phyloP scores from a whole-genome alignment of 1,140 invertebrate species.

The Tetraneura akinire region DNA sequence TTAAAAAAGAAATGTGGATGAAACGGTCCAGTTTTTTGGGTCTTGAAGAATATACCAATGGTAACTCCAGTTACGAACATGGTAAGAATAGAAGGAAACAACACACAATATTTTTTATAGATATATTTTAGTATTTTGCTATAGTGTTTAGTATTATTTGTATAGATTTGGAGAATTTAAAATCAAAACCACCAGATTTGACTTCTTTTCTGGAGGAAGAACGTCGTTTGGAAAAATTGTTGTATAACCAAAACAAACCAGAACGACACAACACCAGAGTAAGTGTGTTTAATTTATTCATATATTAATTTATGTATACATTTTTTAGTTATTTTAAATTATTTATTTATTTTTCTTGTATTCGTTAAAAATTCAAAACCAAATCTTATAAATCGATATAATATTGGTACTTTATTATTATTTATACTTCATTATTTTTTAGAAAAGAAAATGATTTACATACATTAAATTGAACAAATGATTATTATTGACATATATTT shows the following conservation, averaged over 20 bases:
- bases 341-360: too few relatives aligned
- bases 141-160: not conserved
- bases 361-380: too few relatives aligned
- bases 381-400: too few relatives aligned
- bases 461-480: too few relatives aligned
- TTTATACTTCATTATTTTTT: too few relatives aligned
- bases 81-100: too few relatives aligned
- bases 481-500: too few relatives aligned
- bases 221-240: conserved; percentile 71
- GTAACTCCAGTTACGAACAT: conserved; percentile 67
- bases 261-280: conserved; percentile 28
- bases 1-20: conserved; percentile 81
- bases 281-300: too few relatives aligned
- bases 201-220: conserved; percentile 77
- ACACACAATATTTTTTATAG: not conserved
- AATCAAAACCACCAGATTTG: conserved; percentile 74
- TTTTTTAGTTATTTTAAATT: too few relatives aligned
- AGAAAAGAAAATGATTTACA: too few relatives aligned
- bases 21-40: conserved; percentile 84
- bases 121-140: not conserved
- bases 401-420: too few relatives aligned
- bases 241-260: conserved; percentile 58
- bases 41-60: conserved; percentile 70
- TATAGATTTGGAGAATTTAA: conserved; percentile 64
- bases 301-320: too few relatives aligned